Base-by-base conservation (phyloP, 1,140 invertebrate genomes). In the Melanaphis sacchari region DNA sequence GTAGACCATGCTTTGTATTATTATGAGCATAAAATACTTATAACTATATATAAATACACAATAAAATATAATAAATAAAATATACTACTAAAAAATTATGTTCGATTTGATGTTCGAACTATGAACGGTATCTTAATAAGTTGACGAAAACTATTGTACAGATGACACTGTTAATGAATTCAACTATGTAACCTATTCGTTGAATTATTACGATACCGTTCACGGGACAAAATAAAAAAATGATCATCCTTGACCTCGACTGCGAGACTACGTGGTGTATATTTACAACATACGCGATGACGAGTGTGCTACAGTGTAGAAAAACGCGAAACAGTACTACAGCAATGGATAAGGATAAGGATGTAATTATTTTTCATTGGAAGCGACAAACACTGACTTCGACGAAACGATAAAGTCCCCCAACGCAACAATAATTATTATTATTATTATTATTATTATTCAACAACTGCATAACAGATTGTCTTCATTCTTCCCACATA, bases 311-410 rank as follows among this genome's bases (percentile, higher is more conserved):
- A n/a, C 31, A n/a, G 15, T 76, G 31, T 15, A n/a, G 4, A n/a
- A 4, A n/a, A 76, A n/a, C 59, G 31, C n/a, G 4, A n/a, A n/a
- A n/a, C 59, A 1, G 11, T 21, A n/a, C 3, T n/a, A 5, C 15
- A n/a, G 59, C 31, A 76, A 36, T 76, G 59, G 31, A n/a, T n/a
- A 40, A 9, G 40, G 38, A 26, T 40, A 40, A 24, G 82, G 40
- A 84, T 41, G 82, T 84, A 84, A 84, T 84, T 84, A 41, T 84
- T 41, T 82, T 84, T 84, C 22, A 41, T 84, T 40, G 38, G 82
- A 84, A 84, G 41, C 82, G 82, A 40, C 82, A 15, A 40, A 84
- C 38, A 84, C 22, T 22, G 21, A 2, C 36, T 40, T 5, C 38
- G 36, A 38, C 82, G 82, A 84, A 84, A 84, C 38, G 40, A 41